These are phyloP conservation scores for Paramisgurnus dabryanus DNA, from an alignment of 2,113 vertebrate species.

Conservation along the genomic window DNA sequence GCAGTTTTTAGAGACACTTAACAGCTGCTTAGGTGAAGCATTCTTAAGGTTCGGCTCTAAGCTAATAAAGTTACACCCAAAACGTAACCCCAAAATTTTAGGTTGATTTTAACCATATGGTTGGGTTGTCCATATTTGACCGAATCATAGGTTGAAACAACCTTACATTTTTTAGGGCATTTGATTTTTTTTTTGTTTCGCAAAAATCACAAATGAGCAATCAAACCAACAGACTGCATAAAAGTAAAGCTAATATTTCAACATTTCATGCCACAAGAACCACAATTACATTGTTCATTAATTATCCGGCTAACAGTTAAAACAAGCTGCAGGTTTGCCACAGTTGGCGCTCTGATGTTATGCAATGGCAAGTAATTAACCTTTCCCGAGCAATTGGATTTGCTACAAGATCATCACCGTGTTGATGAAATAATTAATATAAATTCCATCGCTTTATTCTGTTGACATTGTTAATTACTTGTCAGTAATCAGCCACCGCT, in stretches of 20 bases:
- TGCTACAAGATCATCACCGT: conserved; percentile 77
- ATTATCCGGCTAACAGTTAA: conserved; percentile 78
- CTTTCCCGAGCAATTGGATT: conserved; percentile 82
- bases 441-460: conserved; percentile 81
- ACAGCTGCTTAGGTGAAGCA: not conserved
- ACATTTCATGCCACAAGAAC: conserved; percentile 74
- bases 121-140: too few species aligned
- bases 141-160: too few species aligned
- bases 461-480: conserved; percentile 88
- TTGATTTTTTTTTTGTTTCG: too few species aligned
- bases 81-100: too few species aligned
- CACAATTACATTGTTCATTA: conserved; percentile 81
- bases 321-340: conserved; percentile 71
- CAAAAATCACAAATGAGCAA: conserved; percentile 33
- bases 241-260: conserved; percentile 75
- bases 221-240: conserved; percentile 44
- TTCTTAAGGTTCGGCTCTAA: not conserved
- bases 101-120: too few species aligned
- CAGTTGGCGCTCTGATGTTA: conserved; percentile 76
- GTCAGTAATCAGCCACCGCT: conserved; percentile 86
- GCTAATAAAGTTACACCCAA: too few species aligned
- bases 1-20: not conserved
- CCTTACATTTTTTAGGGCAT: too few species aligned
- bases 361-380: conserved; percentile 83
- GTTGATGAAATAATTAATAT: conserved; percentile 87